Conservation (phyloP, 1,140 invertebrate genomes). For the Pachypeltis micranthus region DNA sequence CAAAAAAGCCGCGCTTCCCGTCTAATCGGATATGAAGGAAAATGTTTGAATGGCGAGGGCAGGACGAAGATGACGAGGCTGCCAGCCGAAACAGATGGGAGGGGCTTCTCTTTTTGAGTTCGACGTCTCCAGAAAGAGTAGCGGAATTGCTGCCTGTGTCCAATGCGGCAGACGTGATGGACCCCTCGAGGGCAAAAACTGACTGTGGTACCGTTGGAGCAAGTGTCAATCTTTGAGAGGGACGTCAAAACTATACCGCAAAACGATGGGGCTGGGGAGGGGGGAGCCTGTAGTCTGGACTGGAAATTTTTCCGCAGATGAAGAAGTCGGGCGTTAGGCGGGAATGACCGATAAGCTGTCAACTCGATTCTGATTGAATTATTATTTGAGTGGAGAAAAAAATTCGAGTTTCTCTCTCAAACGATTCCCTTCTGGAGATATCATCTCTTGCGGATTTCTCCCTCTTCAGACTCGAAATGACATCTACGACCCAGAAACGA, state of each 20-base stretch:
- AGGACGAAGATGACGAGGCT: not conserved
- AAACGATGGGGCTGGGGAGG: no score
- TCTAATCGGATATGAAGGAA: not conserved
- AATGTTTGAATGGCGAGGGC: not conserved
- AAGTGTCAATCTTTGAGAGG: slow-evolving; percentile 8
- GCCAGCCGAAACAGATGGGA: not conserved
- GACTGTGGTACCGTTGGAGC: not conserved
- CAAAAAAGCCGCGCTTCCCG: not conserved
- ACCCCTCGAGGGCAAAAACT: slow-evolving; percentile 5
- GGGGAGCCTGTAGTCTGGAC: no score
- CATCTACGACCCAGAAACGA: no score
- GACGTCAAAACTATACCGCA: slow-evolving; percentile 7
- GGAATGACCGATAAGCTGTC: not conserved
- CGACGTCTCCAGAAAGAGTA: not conserved
- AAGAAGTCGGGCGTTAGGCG: no score
- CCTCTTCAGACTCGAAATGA: no score
- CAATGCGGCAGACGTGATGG: slow-evolving; percentile 3
- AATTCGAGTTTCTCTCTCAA: no score
- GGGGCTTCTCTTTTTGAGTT: no score
- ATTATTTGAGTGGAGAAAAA: no score
- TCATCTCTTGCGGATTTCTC: no score
- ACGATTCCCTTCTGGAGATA: no score
- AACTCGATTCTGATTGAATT: not conserved
- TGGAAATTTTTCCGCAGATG: no score
- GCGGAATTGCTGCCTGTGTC: slow-evolving; percentile 2